phyloP scores from a whole-genome alignment of 2,113 vertebrate genomes.

The Arothron firmamentum region DNA sequence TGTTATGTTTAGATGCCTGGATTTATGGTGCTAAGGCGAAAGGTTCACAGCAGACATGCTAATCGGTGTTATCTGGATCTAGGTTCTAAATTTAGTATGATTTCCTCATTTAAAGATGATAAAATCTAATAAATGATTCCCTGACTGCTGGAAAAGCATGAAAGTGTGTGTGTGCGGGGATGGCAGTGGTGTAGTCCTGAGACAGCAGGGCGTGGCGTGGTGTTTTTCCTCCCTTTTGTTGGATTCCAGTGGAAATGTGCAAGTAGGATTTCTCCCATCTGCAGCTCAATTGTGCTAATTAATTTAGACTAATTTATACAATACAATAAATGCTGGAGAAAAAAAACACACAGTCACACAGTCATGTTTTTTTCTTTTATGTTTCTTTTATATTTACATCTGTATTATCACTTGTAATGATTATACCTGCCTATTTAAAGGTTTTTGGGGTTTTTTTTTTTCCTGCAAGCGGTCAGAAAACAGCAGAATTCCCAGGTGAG shows the following conservation, averaged over 20 bases:
- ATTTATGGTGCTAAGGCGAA: constrained; percentile 18
- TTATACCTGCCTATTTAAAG: constrained; percentile 26
- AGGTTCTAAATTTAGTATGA: not conserved
- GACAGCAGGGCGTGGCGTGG: constrained; percentile 41
- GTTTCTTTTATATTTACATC: not conserved
- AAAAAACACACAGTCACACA: too few species aligned
- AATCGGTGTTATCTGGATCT: constrained; percentile 1
- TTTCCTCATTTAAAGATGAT: not conserved
- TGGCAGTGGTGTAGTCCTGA: constrained; percentile 13
- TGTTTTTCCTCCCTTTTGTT: constrained; percentile 6
- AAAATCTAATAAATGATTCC: not conserved
- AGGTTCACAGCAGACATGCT: constrained; percentile 28
- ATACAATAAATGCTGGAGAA: not conserved
- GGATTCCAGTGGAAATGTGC: not conserved
- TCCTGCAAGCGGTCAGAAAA: constrained; percentile 41
- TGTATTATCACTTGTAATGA: not conserved
- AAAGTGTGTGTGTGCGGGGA: constrained; percentile 2
- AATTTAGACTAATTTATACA: not conserved
- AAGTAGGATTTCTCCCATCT: not conserved
- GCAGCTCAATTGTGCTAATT: not conserved
- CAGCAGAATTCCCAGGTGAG: constrained; percentile 35
- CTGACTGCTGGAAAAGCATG: constrained; percentile 7
- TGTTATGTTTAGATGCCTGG: constrained; percentile 14
- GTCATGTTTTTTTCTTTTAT: too few species aligned
- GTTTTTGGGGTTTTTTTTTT: constrained; percentile 16